Evolutionary conservation across 2,797 vertebrate genomes (phyloP), one percentile per base, ranked within the genome.

Genomic region (Pygocentrus nattereri): DNA sequence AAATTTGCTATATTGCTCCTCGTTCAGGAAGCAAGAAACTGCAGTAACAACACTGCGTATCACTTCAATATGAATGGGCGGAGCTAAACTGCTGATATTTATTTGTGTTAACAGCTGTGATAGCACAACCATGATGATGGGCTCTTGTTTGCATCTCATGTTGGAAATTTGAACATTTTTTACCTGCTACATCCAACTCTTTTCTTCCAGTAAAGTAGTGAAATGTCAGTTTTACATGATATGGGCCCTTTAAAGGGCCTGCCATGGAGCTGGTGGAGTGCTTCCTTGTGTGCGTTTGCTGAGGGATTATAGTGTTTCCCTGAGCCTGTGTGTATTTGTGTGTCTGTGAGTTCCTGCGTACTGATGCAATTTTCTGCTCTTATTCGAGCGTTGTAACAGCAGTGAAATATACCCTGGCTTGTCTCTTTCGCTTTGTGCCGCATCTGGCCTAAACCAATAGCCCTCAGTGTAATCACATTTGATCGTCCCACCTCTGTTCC

Each of bases 391-490:
- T 19, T 30, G 27, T 74, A 69, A 81, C 59, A 27, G 76, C 34
- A 31, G 58, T 50, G 41, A 71, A 50, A 31, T 30, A 27, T 62
- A 69, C 64, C 70, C 58, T 47, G 47, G 25, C 56, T 80, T 65
- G 81, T 78, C 65, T 78, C 64, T 49, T 71, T 38, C 65, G 56
- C 78, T 85, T 80, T 50, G 23, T 30, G 38, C 38, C 44, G 38
- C 54, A 41, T 47, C 59, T 64, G 50, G 18, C 34, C 44, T 71
- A 77, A 83, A 80, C 67, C 76, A 84, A 82, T 74, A 78, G 62
- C 69, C 68, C 75, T 81, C 65, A 68, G 50, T 23, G 61, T 84
- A 86, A 84, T 84, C 76, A 21, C 38, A 74, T 79, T 72, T 72
- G 49, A 56, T 50, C 44, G 21, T 61, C 71, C 65, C 41, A n/a